These are phyloP conservation scores for Bradypodion ventrale DNA, from an alignment of 2,797 vertebrate genomes.

Conservation along the genomic window DNA sequence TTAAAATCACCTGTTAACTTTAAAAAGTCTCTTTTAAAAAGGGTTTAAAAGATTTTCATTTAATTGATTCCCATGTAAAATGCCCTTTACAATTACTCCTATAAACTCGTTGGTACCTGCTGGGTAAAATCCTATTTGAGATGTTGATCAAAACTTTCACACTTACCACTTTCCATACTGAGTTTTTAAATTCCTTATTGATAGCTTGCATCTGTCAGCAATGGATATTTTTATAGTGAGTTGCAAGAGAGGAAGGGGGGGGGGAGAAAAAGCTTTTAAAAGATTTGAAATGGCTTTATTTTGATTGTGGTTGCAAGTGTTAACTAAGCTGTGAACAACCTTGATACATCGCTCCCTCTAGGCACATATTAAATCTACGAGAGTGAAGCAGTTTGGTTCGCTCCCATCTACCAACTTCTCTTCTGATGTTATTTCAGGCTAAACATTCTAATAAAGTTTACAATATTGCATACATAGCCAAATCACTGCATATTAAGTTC, in stretches of 20 bases:
- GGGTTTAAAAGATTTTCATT: conserved; percentile 99
- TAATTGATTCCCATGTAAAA: conserved; percentile 93
- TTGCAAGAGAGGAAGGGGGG: conserved; percentile 12
- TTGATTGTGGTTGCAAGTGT: conserved; percentile 62
- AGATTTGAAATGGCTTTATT: conserved; percentile 72
- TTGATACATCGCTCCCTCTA: not conserved
- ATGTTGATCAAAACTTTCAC: conserved; percentile 96
- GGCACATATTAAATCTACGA: conserved; percentile 1
- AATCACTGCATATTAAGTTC: not conserved
- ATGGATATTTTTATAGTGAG: conserved; percentile 80
- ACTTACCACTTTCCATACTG: conserved; percentile 89
- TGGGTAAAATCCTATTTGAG: conserved; percentile 99
- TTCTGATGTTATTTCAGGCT: not conserved
- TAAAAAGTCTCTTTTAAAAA: conserved; percentile 94
- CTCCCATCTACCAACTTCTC: not conserved
- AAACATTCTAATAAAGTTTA: not conserved
- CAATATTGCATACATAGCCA: not conserved
- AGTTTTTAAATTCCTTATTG: conserved; percentile 85
- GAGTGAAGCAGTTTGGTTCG: conserved; percentile 25
- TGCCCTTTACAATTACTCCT: conserved; percentile 93
- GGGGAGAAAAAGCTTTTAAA: conserved; percentile 78
- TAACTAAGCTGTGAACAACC: conserved; percentile 54
- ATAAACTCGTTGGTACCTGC: conserved; percentile 89
- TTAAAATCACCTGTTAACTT: conserved; percentile 98
- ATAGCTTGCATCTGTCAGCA: conserved; percentile 83